Evolutionary conservation across 2,113 vertebrate genomes (phyloP), one percentile per base, ranked within the genome.

Genomic region (Labeo catla): DNA sequence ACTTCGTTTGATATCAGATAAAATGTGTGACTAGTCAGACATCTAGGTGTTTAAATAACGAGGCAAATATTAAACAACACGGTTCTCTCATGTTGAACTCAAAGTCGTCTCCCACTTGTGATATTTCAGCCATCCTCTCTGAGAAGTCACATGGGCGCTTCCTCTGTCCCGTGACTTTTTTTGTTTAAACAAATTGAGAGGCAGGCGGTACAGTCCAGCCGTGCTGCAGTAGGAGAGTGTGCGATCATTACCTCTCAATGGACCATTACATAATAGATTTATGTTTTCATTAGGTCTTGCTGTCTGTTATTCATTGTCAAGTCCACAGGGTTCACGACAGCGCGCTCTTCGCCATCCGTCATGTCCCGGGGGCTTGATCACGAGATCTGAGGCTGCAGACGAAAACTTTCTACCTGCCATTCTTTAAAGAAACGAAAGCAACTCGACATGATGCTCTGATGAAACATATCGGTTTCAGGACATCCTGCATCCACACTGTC

Each of bases 111-210:
- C 11, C 5, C 10, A 36, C 13, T 73, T 65, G 59, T 81, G 21
- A 63, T 81, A 23, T 49, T 65, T 73, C 63, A 43, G 47, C 80
- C 90, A 36, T 87, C 91, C 90, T 79, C 85, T 81, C 65, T 36
- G 6, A 21, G 1, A 11, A 74, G 93, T 95, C 94, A 95, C 94
- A 90, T 95, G 94, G 90, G 76, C 12, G n/a, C 36, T 15, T 73
- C 76, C 79, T 81, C 83, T 72, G 87, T 92, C 93, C 84, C 93
- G 92, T 94, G 93, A 94, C 92, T 81, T 8, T 74, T 74, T 65
- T 19, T 21, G 8, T 39, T 21, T 45, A 12, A 36, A 84, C 49
- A 74, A 61, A 76, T 7, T 49, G 6, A 70, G n/a, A 19, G 15
- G 6, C 12, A 50, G 23, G 28, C 28, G 0, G 80, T 7, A 12